Conservation (phyloP, 64 coral and sea anemone species). For the Porites lutea region DNA sequence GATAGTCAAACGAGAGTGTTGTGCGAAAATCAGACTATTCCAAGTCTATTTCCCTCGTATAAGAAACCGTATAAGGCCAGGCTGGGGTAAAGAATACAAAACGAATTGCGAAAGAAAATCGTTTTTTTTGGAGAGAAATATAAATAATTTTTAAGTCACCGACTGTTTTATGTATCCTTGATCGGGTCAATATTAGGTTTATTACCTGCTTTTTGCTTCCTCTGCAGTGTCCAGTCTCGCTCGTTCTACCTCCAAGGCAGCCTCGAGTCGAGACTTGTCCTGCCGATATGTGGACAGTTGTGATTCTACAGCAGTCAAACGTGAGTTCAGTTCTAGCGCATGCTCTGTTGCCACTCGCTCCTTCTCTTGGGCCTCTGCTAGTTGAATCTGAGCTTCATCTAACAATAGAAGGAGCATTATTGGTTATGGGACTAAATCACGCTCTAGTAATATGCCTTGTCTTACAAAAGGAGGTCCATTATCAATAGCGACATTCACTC, state of each 20-base stretch:
- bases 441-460: too few relatives aligned
- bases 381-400: slow-evolving; percentile 84
- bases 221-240: slow-evolving; percentile 75
- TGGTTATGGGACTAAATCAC: too few relatives aligned
- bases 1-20: too few relatives aligned
- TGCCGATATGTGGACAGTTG: slow-evolving; percentile 85
- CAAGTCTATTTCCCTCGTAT: too few relatives aligned
- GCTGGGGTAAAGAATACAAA: too few relatives aligned
- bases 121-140: too few relatives aligned
- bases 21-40: too few relatives aligned
- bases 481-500: too few relatives aligned
- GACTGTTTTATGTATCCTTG: background rate
- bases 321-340: slow-evolving; percentile 63
- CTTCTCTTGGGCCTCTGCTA: slow-evolving; percentile 88
- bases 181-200: background rate
- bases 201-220: slow-evolving; percentile 80
- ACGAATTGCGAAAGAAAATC: too few relatives aligned
- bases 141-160: too few relatives aligned
- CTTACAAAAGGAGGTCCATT: too few relatives aligned
- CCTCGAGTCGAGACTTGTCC: slow-evolving; percentile 88
- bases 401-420: background rate
- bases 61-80: too few relatives aligned
- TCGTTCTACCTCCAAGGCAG: slow-evolving; percentile 87
- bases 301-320: slow-evolving; percentile 87
- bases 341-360: slow-evolving; percentile 84